These are phyloP conservation scores for Caenorhabditis brenneri DNA, from an alignment of 1,140 invertebrate genomes.

Conservation along the genomic window DNA sequence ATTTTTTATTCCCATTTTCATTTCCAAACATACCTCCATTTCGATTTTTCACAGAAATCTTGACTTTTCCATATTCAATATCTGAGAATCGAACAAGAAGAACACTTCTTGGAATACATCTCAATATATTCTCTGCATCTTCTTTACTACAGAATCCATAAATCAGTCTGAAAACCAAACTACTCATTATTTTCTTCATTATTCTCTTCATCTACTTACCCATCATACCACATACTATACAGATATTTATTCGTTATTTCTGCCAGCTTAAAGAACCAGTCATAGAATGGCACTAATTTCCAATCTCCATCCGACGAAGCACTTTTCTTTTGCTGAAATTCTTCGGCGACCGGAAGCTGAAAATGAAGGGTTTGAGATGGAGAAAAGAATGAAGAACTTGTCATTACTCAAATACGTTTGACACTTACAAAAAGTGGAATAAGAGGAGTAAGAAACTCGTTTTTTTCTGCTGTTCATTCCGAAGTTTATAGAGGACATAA, in stretches of 20 bases:
- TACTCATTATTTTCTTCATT: background rate
- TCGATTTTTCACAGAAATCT: conserved; percentile 68
- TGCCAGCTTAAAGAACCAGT: conserved; percentile 70
- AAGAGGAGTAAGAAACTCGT: background rate
- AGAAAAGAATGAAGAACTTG: background rate
- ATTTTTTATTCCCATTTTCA: background rate
- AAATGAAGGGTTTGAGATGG: conserved; percentile 11
- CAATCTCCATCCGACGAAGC: conserved; percentile 66
- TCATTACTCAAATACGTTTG: background rate
- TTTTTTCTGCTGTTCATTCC: background rate
- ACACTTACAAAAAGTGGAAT: background rate
- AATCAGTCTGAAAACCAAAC: conserved; percentile 55
- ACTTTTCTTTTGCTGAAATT: conserved; percentile 61
- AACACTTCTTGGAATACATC: conserved; percentile 61
- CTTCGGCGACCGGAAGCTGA: conserved; percentile 65
- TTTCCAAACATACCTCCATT: conserved; percentile 59
- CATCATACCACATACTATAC: conserved; percentile 70
- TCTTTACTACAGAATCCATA: conserved; percentile 70
- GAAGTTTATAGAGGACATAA: background rate
- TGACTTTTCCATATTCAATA: conserved; percentile 70
- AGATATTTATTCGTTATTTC: conserved; percentile 70
- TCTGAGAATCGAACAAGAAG: conserved; percentile 68
- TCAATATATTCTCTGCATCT: conserved; percentile 66
- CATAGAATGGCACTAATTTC: conserved; percentile 69
- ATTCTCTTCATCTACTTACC: conserved; percentile 52